Percentiles rank a stretch among this genome's conserved stretches.
phyloP scores from a whole-genome alignment of 2,113 vertebrate species.

The Osmerus mordax region DNA sequence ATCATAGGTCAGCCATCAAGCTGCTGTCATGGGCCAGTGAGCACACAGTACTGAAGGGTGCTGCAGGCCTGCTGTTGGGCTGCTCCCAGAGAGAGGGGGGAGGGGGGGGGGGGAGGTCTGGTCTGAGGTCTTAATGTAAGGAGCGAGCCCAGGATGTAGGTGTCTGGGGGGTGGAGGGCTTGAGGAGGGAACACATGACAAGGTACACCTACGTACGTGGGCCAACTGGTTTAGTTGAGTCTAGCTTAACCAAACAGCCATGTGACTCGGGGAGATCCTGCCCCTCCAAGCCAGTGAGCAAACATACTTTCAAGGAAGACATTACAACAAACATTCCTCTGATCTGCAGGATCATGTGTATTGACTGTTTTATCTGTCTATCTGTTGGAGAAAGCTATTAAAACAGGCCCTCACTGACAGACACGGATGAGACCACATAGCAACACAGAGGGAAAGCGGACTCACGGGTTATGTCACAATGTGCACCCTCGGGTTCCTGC shows the following conservation, averaged over 20 bases:
- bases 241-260: background rate
- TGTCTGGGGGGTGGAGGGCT: no score
- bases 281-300: background rate
- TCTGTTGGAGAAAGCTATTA: no score
- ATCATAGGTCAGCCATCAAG: constrained; percentile 43
- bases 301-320: no score
- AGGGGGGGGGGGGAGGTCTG: no score
- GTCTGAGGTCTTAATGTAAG: no score
- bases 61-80: background rate
- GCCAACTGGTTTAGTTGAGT: background rate
- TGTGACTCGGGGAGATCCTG: background rate
- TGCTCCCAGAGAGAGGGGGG: constrained; percentile 21
- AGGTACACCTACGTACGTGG: background rate
- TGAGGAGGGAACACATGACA: no score
- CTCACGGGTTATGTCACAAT: background rate
- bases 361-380: background rate
- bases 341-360: background rate
- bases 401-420: no score
- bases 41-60: constrained; percentile 13
- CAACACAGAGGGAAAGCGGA: no score
- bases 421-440: no score
- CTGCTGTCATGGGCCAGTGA: constrained; percentile 45
- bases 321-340: background rate
- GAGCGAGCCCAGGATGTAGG: no score
- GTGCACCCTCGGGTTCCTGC: background rate